A percentile compares a stretch with the other conserved stretches of the same genome.
Conservation (phyloP, 92 coral and sea anemone species). For the Isaurus tuberculatus region DNA sequence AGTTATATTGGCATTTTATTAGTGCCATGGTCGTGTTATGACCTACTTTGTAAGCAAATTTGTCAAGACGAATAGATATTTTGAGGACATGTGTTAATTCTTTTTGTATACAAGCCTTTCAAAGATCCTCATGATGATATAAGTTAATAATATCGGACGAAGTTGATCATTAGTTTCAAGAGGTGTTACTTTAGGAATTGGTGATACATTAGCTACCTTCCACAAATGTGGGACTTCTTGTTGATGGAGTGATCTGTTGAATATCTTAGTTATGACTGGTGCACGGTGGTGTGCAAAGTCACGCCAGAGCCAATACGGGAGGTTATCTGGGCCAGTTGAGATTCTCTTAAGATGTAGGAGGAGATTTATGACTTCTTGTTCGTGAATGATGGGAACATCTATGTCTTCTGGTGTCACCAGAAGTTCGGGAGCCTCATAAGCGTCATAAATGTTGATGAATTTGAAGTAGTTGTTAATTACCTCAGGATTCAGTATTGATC, state of each 20-base stretch:
- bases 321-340: constrained; percentile 46
- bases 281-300: constrained; percentile 43
- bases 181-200: constrained; percentile 36
- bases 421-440: not conserved
- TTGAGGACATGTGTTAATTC: too few relatives aligned
- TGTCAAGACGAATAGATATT: not conserved
- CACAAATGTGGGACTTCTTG: constrained; percentile 38
- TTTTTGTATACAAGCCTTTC: constrained; percentile 19
- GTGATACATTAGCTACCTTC: constrained; percentile 40
- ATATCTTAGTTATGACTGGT: constrained; percentile 12
- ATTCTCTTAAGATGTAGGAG: constrained; percentile 25
- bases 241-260: constrained; percentile 21
- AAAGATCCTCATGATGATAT: constrained; percentile 44
- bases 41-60: too few relatives aligned
- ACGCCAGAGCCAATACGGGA: constrained; percentile 44
- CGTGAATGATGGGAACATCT: constrained; percentile 33
- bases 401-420: not conserved
- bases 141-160: constrained; percentile 41
- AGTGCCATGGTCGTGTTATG: not conserved
- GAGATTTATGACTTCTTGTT: not conserved
- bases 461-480: not conserved
- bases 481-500: not conserved
- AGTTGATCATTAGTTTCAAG: constrained; percentile 23
- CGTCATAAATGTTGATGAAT: not conserved
- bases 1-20: not conserved